Evolutionary conservation across 2,888 invertebrate species (phyloP), one percentile per base, ranked within the genome.

Genomic region (Drosophila mettleri): DNA sequence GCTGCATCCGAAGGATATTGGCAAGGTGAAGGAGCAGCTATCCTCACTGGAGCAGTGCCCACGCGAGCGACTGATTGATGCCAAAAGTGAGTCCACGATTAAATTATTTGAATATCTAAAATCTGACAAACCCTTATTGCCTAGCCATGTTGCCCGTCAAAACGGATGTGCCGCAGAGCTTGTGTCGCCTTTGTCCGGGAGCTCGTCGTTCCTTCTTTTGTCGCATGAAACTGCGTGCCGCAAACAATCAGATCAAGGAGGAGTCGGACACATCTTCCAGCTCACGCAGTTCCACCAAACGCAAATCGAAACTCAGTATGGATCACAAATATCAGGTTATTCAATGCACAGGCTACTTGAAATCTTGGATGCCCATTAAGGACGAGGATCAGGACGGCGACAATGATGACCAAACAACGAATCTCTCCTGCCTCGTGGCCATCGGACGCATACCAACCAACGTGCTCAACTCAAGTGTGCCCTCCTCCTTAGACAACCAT

Each of bases 21-120:
- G 96, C 62, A 98, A 98, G 92, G 97, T 98, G 6, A 98, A 98
- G 91, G 98, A 98, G 90, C 98, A 98, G 92, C 93, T 98, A 6
- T 97, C 97, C 0, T 96, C 98, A 0, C 96, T 97, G 0, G 98
- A 98, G 92, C 94, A 97, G 74, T 96, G 96, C 80, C 97, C 98
- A 0, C 93, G 98, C 39, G 98, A 98, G 92, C 93, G 97, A 78
- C 94, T 98, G 72, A 97, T 98, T 83, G 98, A 98, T 93, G 97
- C 97, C 53, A 98, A 97, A 94, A 98, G 97, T 98, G 92, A 78
- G 84, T 68, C 9, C 16, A 16, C 3, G 8, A 0, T 0, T 3
- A 14, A 16, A 0, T 2, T 10, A 5, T n/a, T 31, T 14, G 7
- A 18, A 45, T 16, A 29, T 6, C 3, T 33, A 34, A 31, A n/a